Evolutionary conservation across 2,888 invertebrate species (phyloP).

Genomic region (Conops quadrifasciatus): DNA sequence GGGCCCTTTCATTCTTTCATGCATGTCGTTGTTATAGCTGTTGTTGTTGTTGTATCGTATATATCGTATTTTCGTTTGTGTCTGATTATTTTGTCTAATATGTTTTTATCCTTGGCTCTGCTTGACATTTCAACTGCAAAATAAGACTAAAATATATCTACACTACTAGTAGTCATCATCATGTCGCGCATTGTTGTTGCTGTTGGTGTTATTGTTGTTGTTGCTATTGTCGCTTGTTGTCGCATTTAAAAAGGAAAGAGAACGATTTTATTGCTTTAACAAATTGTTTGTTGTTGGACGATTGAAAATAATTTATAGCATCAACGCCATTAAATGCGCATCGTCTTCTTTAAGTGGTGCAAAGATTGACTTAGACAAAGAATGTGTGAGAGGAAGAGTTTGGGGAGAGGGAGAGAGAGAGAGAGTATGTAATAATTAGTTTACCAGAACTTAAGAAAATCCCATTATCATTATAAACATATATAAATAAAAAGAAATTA

Average conservation of each 20-base stretch:
- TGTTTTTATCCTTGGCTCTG: slow-evolving; percentile 24
- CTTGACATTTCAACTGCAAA: slow-evolving; percentile 31
- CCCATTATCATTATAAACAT: no score
- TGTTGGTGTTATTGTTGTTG: slow-evolving; percentile 2
- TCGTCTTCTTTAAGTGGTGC: neutral
- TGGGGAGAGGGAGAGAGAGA: no score
- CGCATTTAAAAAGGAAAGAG: slow-evolving; percentile 14
- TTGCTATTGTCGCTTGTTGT: slow-evolving; percentile 1
- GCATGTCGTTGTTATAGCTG: neutral
- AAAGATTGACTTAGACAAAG: no score
- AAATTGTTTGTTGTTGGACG: slow-evolving; percentile 29
- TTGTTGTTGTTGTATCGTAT: slow-evolving; percentile 12
- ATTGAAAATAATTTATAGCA: slow-evolving; percentile 29
- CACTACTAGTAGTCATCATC: slow-evolving; percentile 4
- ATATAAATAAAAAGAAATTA: no score
- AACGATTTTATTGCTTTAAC: slow-evolving; percentile 32
- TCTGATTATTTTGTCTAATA: slow-evolving; percentile 36
- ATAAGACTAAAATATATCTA: slow-evolving; percentile 23
- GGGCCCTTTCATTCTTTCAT: neutral
- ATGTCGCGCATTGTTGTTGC: slow-evolving; percentile 12
- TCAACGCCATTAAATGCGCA: slow-evolving; percentile 24
- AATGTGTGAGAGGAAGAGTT: no score
- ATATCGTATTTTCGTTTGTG: slow-evolving; percentile 29
- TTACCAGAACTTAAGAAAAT: no score
- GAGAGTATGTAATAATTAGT: no score